These are phyloP conservation scores for Lepus europaeus DNA, from an alignment of 2,113 vertebrate genomes.

Conservation along the genomic window DNA sequence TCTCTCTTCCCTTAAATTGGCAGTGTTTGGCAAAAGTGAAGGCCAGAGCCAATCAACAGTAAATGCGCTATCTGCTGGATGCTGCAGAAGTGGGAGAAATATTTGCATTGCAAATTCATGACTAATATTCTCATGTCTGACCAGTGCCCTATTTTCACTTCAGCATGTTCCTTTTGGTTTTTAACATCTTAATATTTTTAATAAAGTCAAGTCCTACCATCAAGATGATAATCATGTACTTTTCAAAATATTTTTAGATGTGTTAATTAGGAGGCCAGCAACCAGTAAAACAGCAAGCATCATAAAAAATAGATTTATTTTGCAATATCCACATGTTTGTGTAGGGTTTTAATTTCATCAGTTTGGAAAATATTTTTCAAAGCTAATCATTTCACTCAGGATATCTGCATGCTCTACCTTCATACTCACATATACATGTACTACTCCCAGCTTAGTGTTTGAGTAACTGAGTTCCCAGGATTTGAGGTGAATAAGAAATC, in stretches of 20 bases:
- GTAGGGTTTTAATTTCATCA: neutral
- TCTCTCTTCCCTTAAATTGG: conserved; percentile 19
- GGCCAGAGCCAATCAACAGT: neutral
- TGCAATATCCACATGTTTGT: neutral
- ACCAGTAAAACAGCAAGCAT: conserved; percentile 65
- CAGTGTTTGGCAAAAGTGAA: conserved; percentile 41
- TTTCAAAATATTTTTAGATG: conserved; percentile 63
- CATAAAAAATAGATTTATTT: conserved; percentile 44
- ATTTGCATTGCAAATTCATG: conserved; percentile 62
- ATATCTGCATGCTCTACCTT: neutral
- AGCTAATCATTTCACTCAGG: conserved; percentile 22
- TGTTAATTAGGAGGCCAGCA: neutral
- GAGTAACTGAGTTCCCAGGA: neutral
- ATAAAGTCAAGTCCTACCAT: neutral
- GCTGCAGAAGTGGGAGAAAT: neutral
- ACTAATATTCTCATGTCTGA: conserved; percentile 59
- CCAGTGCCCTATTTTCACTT: neutral
- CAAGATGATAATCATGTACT: conserved; percentile 1
- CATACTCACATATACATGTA: rapidly evolving
- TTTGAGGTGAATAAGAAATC: neutral
- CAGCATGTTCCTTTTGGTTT: conserved; percentile 21
- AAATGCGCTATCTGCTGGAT: neutral
- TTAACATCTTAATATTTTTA: conserved; percentile 4
- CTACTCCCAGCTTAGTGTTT: neutral
- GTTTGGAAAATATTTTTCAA: conserved; percentile 59